phyloP scores from a whole-genome alignment of 2,113 vertebrate genomes.

The Diphyllodes magnificus region DNA sequence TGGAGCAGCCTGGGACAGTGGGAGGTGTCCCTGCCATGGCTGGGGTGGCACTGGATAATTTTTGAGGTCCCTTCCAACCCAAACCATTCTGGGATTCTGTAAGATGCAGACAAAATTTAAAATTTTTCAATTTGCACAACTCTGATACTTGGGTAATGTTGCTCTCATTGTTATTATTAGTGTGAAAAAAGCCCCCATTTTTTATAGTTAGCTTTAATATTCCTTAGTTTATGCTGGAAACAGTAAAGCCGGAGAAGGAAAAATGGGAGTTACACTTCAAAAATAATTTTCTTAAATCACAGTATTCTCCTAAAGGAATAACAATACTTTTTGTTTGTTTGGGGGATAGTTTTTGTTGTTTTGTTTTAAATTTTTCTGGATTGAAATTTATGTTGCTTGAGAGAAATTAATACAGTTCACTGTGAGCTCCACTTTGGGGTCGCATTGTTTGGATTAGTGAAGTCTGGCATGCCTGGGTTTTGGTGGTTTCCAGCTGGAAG shows the following conservation, averaged over 20 bases:
- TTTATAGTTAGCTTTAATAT: neutral
- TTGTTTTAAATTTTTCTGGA: neutral
- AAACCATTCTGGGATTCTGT: accelerated
- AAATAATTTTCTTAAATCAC: neutral
- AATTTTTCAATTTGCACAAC: neutral
- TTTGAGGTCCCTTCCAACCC: neutral
- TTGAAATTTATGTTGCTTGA: neutral
- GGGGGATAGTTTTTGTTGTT: neutral
- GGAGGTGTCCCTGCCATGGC: neutral
- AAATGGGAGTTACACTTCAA: neutral
- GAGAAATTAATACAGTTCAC: neutral
- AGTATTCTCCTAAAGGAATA: neutral
- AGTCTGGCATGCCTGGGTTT: neutral
- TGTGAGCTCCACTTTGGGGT: neutral
- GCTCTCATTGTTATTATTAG: neutral
- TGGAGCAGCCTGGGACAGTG: neutral
- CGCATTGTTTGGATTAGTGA: neutral
- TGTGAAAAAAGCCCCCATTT: neutral
- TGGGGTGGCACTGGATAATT: accelerated
- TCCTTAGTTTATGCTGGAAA: neutral
- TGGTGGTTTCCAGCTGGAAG: neutral
- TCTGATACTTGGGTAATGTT: neutral
- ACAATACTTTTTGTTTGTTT: neutral
- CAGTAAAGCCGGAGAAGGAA: neutral
- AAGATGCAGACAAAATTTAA: neutral